A percentile compares a stretch with the other conserved stretches of the same genome.
phyloP scores from a whole-genome alignment of 1,140 invertebrate species.

The Musca domestica region DNA sequence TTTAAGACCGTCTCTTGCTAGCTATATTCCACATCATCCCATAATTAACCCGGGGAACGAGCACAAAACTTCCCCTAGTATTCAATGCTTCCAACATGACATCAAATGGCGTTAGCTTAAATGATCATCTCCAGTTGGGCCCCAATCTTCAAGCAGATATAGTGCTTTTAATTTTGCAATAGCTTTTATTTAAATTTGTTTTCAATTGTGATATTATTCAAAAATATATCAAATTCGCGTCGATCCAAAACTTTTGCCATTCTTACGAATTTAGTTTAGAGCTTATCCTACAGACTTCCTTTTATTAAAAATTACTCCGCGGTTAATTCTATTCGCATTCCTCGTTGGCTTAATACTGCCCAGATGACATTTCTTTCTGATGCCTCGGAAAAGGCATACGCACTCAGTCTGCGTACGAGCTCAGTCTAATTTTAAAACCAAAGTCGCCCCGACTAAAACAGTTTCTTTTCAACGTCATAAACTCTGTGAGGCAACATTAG shows the following conservation, averaged over 20 bases:
- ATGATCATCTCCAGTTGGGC: neutral
- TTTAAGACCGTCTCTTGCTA: too few species aligned
- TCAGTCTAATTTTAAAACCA: too few species aligned
- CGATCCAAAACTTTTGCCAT: constrained; percentile 28
- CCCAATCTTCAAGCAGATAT: neutral
- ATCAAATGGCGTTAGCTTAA: neutral
- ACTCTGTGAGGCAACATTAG: neutral
- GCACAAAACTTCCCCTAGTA: neutral
- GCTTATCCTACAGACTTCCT: constrained; percentile 24
- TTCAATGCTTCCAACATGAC: neutral
- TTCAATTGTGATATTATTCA: constrained; percentile 35
- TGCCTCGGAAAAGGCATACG: neutral
- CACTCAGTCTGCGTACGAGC: neutral
- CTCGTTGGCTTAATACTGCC: neutral
- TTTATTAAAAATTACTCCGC: neutral
- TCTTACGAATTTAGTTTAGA: constrained; percentile 51
- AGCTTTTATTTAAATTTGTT: neutral
- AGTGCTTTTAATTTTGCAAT: constrained; percentile 32
- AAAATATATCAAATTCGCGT: constrained; percentile 46
- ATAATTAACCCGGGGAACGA: too few species aligned
- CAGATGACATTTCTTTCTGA: neutral
- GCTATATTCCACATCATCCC: too few species aligned
- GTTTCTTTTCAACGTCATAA: too few species aligned
- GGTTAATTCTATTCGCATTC: neutral
- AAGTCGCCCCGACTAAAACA: too few species aligned